A percentile compares a stretch with the other conserved stretches of the same genome.
Evolutionary conservation across 2,888 invertebrate species (phyloP).

Genomic region (Balanococcus diminutus): DNA sequence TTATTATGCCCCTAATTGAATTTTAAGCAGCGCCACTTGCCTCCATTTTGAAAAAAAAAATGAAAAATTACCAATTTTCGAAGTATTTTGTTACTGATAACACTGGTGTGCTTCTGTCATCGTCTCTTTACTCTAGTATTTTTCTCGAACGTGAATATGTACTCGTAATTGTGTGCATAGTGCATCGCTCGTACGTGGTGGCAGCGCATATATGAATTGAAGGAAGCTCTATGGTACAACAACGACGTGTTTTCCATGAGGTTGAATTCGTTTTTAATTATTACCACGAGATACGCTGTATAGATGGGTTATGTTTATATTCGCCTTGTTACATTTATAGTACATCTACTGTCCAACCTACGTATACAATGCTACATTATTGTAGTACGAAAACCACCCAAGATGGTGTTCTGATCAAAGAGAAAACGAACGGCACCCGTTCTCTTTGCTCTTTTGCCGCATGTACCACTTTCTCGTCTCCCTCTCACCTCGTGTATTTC

Average conservation of each 20-base stretch:
- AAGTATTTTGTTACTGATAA: no score
- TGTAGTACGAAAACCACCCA: background rate
- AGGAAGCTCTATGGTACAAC: no score
- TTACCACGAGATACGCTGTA: background rate
- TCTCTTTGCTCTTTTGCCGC: no score
- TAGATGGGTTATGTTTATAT: background rate
- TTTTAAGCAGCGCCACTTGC: no score
- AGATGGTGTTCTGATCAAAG: background rate
- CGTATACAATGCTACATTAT: background rate
- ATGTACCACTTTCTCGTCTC: no score
- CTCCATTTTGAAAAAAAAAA: no score
- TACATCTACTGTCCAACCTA: no score
- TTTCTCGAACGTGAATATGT: background rate
- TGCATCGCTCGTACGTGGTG: no score
- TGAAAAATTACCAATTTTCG: no score
- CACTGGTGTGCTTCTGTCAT: no score
- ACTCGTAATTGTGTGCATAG: background rate
- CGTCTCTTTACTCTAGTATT: background rate
- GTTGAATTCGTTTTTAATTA: constrained; percentile 5
- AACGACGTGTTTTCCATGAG: background rate
- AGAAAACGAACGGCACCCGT: background rate
- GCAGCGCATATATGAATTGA: no score
- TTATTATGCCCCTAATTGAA: no score
- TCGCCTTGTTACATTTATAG: background rate
- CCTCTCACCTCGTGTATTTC: background rate